Conservation (phyloP, 2,113 vertebrate genomes). For the Tragelaphus imberbis region DNA sequence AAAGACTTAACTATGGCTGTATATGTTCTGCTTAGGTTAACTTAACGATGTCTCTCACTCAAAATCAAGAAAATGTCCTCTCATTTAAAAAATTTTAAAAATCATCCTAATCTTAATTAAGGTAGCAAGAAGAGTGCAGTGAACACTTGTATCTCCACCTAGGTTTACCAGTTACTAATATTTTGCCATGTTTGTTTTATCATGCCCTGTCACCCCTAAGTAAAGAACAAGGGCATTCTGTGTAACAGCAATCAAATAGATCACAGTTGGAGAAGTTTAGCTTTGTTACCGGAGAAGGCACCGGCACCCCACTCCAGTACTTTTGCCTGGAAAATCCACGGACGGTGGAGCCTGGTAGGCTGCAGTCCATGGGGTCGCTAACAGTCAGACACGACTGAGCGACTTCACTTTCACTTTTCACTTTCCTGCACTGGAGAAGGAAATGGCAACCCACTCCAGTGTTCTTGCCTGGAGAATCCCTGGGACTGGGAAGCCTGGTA, state of each 20-base stretch:
- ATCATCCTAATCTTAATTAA: background rate
- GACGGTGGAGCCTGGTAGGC: no score
- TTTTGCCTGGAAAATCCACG: no score
- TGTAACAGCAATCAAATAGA: background rate
- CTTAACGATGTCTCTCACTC: background rate
- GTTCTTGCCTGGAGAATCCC: no score
- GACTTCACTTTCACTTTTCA: no score
- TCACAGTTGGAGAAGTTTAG: background rate
- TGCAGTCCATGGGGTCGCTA: no score
- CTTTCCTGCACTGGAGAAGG: no score
- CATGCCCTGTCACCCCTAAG: background rate
- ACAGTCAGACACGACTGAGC: no score
- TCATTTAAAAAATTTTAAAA: background rate
- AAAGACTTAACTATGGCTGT: background rate
- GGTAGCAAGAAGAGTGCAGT: background rate
- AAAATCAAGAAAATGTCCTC: background rate
- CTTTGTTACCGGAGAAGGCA: background rate
- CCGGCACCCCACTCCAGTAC: no score
- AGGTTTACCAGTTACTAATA: background rate
- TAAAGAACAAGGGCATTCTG: background rate
- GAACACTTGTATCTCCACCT: background rate
- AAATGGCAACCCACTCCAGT: no score
- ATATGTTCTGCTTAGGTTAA: background rate
- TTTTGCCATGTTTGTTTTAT: background rate
- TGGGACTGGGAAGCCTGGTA: no score